Evolutionary conservation across 1,140 invertebrate species (phyloP), one percentile per base, ranked within the genome.

Genomic region (Gonatopus flavifemur): DNA sequence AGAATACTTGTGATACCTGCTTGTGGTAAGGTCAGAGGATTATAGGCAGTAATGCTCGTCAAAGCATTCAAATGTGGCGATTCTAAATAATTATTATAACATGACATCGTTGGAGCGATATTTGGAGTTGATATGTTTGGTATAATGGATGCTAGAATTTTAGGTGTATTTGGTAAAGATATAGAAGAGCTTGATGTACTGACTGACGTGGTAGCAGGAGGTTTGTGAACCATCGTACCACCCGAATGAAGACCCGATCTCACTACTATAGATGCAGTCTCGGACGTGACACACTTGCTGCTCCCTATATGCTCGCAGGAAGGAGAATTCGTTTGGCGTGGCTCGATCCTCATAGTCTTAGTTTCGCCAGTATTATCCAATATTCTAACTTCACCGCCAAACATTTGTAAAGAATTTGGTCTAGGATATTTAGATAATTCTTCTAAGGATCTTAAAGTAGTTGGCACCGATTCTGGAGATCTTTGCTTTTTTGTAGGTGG

Each of bases 371-470:
- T 78, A 48, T 81, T 80, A 53, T 86, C 83, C 16, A 86, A 72
- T 46, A 90, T 88, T 65, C 87, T 84, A 0, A 90, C 88, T 77
- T 90, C 85, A 1, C 88, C 88, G 2, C 88, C 88, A 72, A 89
- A 90, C 80, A 90, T 82, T 68, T 88, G 87, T 9, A 88, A 66
- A 0, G 84, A 83, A 36, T 83, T 82, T 0, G 71, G 68, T 21
- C 76, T 64, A 0, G 75, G 75, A 33, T 72, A 73, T 21, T 74
- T 78, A 12, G 71, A 72, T 0, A 85, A 67, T 65, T 85, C 83
- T 52, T 85, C 83, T n/a, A 84, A 62, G 1, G 81, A 79, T 32
- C 82, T 67, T 16, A 83, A 59, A 10, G 78, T 77, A 15, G 77
- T 72, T 0, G 78, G 66, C 18, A 75, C 78, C n/a, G 69, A 60